Percentiles rank a stretch among this genome's conserved stretches.
Conservation (phyloP, 2,797 vertebrate genomes). For the Neolamprologus multifasciatus region DNA sequence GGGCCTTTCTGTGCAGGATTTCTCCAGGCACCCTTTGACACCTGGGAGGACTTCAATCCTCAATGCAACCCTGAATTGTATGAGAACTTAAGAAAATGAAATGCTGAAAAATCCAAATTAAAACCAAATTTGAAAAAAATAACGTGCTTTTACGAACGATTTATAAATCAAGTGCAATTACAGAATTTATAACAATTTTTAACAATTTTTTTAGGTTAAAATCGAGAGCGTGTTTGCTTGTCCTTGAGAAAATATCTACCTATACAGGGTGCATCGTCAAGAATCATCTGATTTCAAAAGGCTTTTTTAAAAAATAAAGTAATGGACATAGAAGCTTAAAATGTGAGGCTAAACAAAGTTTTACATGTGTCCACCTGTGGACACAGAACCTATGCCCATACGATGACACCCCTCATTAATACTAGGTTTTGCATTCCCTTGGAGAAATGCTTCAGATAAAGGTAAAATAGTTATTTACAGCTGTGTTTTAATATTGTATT, state of each 20-base stretch:
- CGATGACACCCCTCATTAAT: not conserved
- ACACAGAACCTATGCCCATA: not conserved
- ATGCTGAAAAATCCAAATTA: not conserved
- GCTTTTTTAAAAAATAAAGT: not conserved
- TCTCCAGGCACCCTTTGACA: not conserved
- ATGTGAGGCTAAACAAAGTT: not conserved
- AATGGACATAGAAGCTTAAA: not conserved
- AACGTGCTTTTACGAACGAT: not conserved
- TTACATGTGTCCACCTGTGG: not conserved
- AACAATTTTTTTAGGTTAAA: not conserved
- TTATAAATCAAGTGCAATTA: not conserved
- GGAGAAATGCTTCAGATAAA: not conserved
- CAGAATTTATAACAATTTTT: not conserved
- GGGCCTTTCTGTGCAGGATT: not conserved
- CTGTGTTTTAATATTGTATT: not conserved
- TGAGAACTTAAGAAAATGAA: not conserved
- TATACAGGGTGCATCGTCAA: not conserved
- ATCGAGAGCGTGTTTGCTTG: not conserved
- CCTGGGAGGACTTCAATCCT: not conserved
- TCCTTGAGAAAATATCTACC: not conserved
- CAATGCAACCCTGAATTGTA: not conserved
- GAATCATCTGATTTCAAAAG: not conserved
- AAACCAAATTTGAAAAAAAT: not conserved
- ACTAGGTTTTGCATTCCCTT: not conserved
- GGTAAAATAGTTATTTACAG: not conserved